Conservation (phyloP, 2,797 vertebrate species). For the Neostethus bicornis region DNA sequence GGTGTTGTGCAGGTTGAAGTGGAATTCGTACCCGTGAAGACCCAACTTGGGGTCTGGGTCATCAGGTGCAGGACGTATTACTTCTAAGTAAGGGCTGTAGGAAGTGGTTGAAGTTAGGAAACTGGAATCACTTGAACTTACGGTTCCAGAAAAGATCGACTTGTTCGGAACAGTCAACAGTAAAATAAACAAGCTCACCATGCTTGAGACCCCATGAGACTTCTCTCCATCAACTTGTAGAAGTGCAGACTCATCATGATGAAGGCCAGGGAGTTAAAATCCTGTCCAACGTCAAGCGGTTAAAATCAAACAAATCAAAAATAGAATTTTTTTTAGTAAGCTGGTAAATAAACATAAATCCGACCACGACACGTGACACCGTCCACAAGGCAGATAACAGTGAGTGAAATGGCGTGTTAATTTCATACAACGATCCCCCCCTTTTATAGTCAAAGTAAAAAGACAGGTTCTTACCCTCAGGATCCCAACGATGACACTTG, state of each 20-base stretch:
- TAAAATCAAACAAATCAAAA: no score
- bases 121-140: no score
- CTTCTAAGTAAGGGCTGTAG: constrained; percentile 76
- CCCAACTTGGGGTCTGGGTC: constrained; percentile 80
- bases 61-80: constrained; percentile 61
- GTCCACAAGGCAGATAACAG: no score
- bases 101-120: no score
- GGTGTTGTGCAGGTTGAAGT: constrained; percentile 85
- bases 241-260: constrained; percentile 86
- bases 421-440: neutral
- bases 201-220: constrained; percentile 82
- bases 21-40: constrained; percentile 84
- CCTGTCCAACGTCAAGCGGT: no score
- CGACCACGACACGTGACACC: no score
- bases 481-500: constrained; percentile 82
- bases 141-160: no score
- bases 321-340: no score
- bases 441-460: neutral
- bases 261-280: constrained; percentile 80
- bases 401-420: no score
- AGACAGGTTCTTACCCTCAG: constrained; percentile 83
- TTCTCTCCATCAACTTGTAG: constrained; percentile 87
- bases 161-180: no score
- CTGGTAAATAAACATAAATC: no score
- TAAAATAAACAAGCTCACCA: no score